phyloP scores from a whole-genome alignment of 1,140 invertebrate species.

The Scylla paramamosain region DNA sequence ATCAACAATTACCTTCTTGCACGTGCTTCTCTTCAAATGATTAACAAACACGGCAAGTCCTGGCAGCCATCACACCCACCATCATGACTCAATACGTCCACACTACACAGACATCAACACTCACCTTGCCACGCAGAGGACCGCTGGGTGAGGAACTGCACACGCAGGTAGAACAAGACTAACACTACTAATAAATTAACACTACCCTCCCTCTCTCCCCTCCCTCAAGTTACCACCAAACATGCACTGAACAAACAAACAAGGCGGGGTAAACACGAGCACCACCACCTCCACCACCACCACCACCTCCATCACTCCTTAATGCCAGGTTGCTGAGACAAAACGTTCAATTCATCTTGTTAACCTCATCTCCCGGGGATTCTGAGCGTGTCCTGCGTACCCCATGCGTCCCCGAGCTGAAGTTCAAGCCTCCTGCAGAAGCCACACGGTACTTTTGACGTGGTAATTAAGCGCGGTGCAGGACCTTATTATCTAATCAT shows the following conservation, averaged over 20 bases:
- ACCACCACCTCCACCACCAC: background rate
- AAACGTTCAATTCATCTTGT: conserved; percentile 23
- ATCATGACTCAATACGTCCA: too few species aligned
- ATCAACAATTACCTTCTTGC: too few species aligned
- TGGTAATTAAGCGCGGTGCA: background rate
- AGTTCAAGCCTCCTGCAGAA: too few species aligned
- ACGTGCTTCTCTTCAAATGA: too few species aligned
- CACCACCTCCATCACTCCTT: background rate
- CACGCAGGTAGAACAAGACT: background rate
- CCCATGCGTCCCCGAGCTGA: too few species aligned
- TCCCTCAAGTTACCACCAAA: background rate
- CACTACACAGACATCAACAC: too few species aligned
- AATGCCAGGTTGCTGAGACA: background rate
- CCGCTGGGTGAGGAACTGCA: background rate
- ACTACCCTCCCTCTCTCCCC: background rate
- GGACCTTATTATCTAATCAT: background rate
- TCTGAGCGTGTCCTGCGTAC: background rate
- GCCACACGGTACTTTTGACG: background rate
- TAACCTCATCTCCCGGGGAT: background rate
- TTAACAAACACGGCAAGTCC: too few species aligned
- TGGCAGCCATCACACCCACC: too few species aligned
- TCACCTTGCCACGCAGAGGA: background rate
- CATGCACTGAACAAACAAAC: background rate
- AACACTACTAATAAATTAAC: background rate
- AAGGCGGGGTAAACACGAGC: background rate